Evolutionary conservation across 2,797 vertebrate genomes (phyloP).

Genomic region (Anolis apletophallus): DNA sequence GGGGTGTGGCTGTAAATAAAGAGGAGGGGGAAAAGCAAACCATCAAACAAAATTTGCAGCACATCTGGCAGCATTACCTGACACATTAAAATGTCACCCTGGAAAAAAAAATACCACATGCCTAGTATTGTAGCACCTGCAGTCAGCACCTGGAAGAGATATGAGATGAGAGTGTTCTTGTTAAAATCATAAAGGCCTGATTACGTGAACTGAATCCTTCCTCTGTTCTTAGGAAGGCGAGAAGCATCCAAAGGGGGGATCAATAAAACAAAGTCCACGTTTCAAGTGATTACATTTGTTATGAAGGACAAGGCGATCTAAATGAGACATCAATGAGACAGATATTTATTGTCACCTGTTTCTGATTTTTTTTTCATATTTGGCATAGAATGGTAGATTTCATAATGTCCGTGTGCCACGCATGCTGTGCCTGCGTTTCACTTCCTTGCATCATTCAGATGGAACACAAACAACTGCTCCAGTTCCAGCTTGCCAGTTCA

Average conservation of each 20-base stretch:
- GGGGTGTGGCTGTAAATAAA: background rate
- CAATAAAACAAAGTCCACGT: slow-evolving; percentile 18
- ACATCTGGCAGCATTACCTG: slow-evolving; percentile 15
- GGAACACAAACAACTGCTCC: slow-evolving; percentile 61
- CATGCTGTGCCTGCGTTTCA: slow-evolving; percentile 58
- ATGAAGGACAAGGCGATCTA: slow-evolving; percentile 56
- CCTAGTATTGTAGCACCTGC: background rate
- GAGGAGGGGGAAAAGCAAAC: background rate
- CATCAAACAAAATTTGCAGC: slow-evolving; percentile 15
- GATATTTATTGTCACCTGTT: slow-evolving; percentile 61
- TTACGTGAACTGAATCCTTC: background rate
- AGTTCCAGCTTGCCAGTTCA: slow-evolving; percentile 48
- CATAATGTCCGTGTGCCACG: slow-evolving; percentile 63
- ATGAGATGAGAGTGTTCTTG: background rate
- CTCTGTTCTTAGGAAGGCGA: slow-evolving; percentile 7
- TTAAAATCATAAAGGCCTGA: background rate
- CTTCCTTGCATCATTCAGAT: slow-evolving; percentile 57
- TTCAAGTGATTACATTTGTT: background rate
- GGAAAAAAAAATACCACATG: slow-evolving; percentile 6
- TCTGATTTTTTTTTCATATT: slow-evolving; percentile 59
- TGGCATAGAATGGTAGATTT: slow-evolving; percentile 60
- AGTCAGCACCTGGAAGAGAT: slow-evolving; percentile 20
- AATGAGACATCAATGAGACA: slow-evolving; percentile 56
- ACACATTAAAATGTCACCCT: slow-evolving; percentile 15
- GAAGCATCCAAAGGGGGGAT: background rate